These are phyloP conservation scores for Protula sp. DNA, from an alignment of 2,888 invertebrate genomes.

Conservation along the genomic window DNA sequence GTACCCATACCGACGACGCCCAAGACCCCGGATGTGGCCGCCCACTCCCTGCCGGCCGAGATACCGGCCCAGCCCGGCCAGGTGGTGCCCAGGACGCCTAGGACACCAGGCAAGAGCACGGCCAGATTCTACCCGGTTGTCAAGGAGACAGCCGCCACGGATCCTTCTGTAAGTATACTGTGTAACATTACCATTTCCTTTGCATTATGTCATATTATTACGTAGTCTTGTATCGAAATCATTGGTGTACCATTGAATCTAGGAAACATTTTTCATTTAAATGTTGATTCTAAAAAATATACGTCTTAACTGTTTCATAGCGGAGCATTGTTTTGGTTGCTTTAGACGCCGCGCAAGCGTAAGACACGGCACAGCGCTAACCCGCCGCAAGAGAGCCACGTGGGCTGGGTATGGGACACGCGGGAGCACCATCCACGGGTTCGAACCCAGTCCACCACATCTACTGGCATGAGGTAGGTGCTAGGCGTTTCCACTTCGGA, in stretches of 20 bases:
- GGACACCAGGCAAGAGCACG: slow-evolving; percentile 53
- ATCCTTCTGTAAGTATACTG: slow-evolving; percentile 40
- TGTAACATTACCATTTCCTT: not conserved
- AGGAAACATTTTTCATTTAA: no score
- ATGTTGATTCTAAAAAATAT: no score
- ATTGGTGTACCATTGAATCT: no score
- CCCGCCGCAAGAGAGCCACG: slow-evolving; percentile 85
- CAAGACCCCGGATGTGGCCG: slow-evolving; percentile 25
- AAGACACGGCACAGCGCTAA: slow-evolving; percentile 67
- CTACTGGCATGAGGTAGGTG: slow-evolving; percentile 9
- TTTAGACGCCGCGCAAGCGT: slow-evolving; percentile 50
- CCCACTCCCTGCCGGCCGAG: slow-evolving; percentile 47
- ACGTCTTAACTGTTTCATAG: no score
- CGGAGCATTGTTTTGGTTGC: no score
- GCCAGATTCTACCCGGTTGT: slow-evolving; percentile 91
- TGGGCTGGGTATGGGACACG: slow-evolving; percentile 90
- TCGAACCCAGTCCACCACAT: slow-evolving; percentile 6
- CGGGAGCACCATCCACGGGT: slow-evolving; percentile 37
- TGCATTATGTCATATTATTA: no score
- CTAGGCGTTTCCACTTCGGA: no score
- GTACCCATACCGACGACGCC: no score
- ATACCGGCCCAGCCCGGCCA: slow-evolving; percentile 36
- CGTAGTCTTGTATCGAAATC: no score
- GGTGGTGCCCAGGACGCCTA: no score
- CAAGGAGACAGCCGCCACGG: slow-evolving; percentile 63